Evolutionary conservation across 2,113 vertebrate species (phyloP).

Genomic region (Chinchilla lanigera): DNA sequence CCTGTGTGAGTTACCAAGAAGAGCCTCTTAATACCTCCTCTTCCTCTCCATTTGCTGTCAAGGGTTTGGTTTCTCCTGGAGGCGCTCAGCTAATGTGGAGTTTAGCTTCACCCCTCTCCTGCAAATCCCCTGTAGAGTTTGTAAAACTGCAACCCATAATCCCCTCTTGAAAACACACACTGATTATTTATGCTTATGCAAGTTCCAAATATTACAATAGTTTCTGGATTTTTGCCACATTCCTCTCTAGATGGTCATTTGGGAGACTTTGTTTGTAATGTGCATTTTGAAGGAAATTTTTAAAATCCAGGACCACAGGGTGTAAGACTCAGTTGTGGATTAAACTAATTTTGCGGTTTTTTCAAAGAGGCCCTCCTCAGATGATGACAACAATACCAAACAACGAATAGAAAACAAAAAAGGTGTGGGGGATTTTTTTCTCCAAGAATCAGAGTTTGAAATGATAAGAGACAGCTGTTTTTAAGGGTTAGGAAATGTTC

Average conservation of each 20-base stretch:
- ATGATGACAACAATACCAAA: constrained; percentile 77
- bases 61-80: constrained; percentile 66
- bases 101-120: constrained; percentile 65
- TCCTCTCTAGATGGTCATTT: constrained; percentile 84
- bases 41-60: constrained; percentile 61
- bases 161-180: constrained; percentile 82
- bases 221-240: constrained; percentile 87
- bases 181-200: constrained; percentile 83
- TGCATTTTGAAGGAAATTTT: constrained; percentile 85
- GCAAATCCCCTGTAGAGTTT: constrained; percentile 84
- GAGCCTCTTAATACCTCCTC: constrained; percentile 73
- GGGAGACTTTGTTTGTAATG: constrained; percentile 84
- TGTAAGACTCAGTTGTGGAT: constrained; percentile 77
- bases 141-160: constrained; percentile 77
- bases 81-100: constrained; percentile 57
- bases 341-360: constrained; percentile 78
- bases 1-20: constrained; percentile 75
- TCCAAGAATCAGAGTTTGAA: constrained; percentile 66
- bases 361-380: constrained; percentile 64
- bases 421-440: constrained; percentile 53
- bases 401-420: constrained; percentile 70
- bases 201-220: constrained; percentile 84
- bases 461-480: constrained; percentile 71
- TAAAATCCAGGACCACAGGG: constrained; percentile 84
- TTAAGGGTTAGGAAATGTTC: constrained; percentile 73